These are phyloP conservation scores for Dinocampus coccinellae DNA, from an alignment of 2,888 invertebrate species.

Conservation along the genomic window DNA sequence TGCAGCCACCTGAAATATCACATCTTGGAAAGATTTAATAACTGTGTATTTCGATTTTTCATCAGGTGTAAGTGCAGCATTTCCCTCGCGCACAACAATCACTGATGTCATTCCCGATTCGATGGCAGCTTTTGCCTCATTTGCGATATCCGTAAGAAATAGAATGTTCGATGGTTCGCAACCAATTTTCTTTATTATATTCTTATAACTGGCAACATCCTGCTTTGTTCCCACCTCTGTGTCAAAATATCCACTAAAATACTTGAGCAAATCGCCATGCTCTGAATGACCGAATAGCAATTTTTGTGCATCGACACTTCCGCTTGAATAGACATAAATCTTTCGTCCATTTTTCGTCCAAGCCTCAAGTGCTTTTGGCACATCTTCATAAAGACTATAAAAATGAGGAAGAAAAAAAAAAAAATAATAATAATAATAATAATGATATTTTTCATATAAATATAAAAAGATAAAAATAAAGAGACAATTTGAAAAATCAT, in stretches of 20 bases:
- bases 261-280: constrained; percentile 80
- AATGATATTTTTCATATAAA: neutral
- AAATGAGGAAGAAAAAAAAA: constrained; percentile 31
- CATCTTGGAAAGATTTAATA: constrained; percentile 76
- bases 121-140: constrained; percentile 89
- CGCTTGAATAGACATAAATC: constrained; percentile 92
- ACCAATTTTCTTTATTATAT: constrained; percentile 79
- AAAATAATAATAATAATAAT: neutral
- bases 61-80: constrained; percentile 77
- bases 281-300: constrained; percentile 83
- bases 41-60: constrained; percentile 73
- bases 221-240: constrained; percentile 87
- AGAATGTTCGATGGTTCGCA: constrained; percentile 78
- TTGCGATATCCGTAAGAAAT: constrained; percentile 88
- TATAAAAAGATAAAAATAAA: neutral
- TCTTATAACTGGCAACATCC: constrained; percentile 82
- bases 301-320: constrained; percentile 91
- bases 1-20: constrained; percentile 64
- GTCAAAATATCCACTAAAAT: constrained; percentile 86
- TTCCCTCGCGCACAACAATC: constrained; percentile 84
- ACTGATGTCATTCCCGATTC: constrained; percentile 79
- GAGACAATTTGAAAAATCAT: neutral
- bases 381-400: constrained; percentile 90
- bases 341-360: constrained; percentile 79
- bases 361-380: constrained; percentile 78